These are phyloP conservation scores for Oreochromis aureus DNA, from an alignment of 2,113 vertebrate genomes.

Conservation along the genomic window DNA sequence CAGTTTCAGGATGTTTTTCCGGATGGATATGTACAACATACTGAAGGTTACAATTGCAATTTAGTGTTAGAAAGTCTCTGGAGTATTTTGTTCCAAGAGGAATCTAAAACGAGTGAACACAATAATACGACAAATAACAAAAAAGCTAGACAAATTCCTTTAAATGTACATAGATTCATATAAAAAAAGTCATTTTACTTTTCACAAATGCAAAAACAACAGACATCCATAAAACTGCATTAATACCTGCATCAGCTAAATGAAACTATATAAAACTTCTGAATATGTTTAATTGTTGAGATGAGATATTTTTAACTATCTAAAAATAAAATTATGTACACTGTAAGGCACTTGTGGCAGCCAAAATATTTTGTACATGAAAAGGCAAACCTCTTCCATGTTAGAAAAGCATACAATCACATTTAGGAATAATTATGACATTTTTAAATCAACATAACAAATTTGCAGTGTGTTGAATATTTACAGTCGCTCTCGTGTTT, in stretches of 20 bases:
- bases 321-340: conserved; percentile 45
- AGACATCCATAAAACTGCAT: not conserved
- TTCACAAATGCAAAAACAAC: not conserved
- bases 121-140: not conserved
- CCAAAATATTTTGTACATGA: conserved; percentile 44
- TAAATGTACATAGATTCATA: not conserved
- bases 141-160: not conserved
- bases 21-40: conserved; percentile 35
- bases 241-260: not conserved
- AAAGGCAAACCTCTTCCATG: not conserved
- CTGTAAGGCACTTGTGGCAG: conserved; percentile 68
- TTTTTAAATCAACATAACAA: not conserved
- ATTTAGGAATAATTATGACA: not conserved
- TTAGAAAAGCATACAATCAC: not conserved
- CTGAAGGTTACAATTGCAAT: not conserved
- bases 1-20: not conserved
- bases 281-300: not conserved
- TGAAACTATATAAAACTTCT: not conserved
- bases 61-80: not conserved
- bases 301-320: not conserved
- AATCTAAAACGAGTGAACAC: not conserved
- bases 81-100: not conserved
- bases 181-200: not conserved
- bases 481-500: conserved; percentile 17
- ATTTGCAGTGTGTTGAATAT: conserved; percentile 14